These are phyloP conservation scores for Lucinisca nassula DNA, from an alignment of 2,888 invertebrate species.

Conservation along the genomic window DNA sequence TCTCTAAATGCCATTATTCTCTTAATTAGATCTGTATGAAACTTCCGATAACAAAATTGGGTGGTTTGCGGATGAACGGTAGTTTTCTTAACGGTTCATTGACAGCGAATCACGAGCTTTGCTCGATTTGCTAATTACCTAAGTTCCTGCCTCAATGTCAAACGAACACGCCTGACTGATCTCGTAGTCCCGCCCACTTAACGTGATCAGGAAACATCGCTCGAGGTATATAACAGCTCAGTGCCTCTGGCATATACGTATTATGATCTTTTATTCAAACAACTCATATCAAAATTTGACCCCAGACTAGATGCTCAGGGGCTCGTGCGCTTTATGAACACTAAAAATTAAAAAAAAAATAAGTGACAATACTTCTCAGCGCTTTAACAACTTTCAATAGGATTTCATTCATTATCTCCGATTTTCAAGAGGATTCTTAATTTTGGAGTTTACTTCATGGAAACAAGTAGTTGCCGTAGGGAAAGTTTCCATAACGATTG, in stretches of 20 bases:
- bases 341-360: neutral
- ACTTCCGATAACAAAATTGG: conserved; percentile 4
- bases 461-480: neutral
- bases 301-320: neutral
- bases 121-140: conserved; percentile 42
- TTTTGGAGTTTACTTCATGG: neutral
- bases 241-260: conserved; percentile 63
- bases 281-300: conserved; percentile 19
- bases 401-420: neutral
- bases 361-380: neutral
- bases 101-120: conserved; percentile 42
- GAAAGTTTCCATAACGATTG: neutral
- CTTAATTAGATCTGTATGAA: conserved; percentile 56
- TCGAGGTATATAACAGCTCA: conserved; percentile 61
- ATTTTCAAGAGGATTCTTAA: neutral
- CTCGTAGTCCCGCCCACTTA: conserved; percentile 60
- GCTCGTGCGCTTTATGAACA: conserved; percentile 10
- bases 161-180: conserved; percentile 44
- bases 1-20: conserved; percentile 32
- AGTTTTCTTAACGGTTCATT: conserved; percentile 54
- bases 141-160: conserved; percentile 27
- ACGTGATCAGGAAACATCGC: conserved; percentile 62
- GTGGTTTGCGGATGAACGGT: conserved; percentile 22
- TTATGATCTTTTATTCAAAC: conserved; percentile 10
- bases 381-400: neutral